Conservation (phyloP, 2,797 vertebrate species). For the Eurystomus glaucurus region DNA sequence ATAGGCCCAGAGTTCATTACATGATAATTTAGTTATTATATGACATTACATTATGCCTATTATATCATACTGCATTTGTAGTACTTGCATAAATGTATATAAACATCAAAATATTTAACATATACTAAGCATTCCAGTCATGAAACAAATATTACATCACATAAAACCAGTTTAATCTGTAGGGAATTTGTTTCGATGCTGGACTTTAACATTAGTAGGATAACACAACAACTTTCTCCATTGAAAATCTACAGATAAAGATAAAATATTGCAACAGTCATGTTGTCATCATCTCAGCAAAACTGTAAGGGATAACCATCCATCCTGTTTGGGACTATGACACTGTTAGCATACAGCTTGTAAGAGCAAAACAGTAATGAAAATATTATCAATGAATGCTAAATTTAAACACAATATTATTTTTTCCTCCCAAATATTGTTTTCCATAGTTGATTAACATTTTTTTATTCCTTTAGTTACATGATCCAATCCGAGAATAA, state of each 20-base stretch:
- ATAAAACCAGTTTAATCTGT: rapidly evolving
- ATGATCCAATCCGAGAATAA: not conserved
- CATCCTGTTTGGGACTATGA: not conserved
- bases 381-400: not conserved
- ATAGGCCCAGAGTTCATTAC: not conserved
- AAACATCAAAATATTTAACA: not conserved
- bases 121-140: not conserved
- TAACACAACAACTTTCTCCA: not conserved
- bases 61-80: rapidly evolving
- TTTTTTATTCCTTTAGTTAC: not conserved
- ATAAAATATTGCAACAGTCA: not conserved
- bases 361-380: not conserved
- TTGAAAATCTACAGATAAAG: not conserved
- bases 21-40: not conserved
- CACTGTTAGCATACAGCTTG: not conserved
- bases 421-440: not conserved
- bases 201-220: not conserved
- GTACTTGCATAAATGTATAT: not conserved
- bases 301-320: not conserved
- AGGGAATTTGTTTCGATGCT: rapidly evolving
- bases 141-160: not conserved
- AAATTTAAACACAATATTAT: not conserved
- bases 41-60: not conserved
- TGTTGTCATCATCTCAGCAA: not conserved
- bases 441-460: not conserved